Evolutionary conservation across 2,113 vertebrate species (phyloP).

Genomic region (Marcusenius ussheri): DNA sequence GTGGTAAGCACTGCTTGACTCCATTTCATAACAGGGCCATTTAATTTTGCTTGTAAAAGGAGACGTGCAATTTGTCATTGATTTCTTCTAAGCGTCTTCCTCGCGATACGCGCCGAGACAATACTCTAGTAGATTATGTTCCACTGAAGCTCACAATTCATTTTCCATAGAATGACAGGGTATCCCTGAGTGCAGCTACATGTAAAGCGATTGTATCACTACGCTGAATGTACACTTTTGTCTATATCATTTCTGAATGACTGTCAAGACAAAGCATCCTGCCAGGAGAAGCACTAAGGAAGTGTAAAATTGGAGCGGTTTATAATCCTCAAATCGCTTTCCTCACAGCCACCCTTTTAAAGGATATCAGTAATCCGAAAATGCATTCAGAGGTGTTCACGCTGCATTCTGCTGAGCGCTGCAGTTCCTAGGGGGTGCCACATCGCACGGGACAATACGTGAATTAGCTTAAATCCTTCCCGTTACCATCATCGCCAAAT

Average conservation of each 20-base stretch:
- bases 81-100: neutral
- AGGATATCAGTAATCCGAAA: neutral
- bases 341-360: neutral
- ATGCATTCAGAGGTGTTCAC: neutral
- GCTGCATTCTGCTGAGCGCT: neutral
- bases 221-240: neutral
- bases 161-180: neutral
- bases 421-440: neutral
- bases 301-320: neutral
- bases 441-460: neutral
- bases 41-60: neutral
- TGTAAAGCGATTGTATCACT: neutral
- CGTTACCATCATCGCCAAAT: neutral
- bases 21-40: neutral
- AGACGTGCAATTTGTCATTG: neutral
- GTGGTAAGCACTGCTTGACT: neutral
- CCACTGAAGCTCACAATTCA: neutral
- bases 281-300: neutral
- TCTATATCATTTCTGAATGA: neutral
- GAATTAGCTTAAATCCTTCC: neutral
- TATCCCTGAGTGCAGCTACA: neutral
- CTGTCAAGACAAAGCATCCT: neutral
- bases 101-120: neutral
- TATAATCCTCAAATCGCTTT: slow-evolving; percentile 9
- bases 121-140: neutral